phyloP scores from a whole-genome alignment of 2,888 invertebrate genomes.

The Lithosia quadra region DNA sequence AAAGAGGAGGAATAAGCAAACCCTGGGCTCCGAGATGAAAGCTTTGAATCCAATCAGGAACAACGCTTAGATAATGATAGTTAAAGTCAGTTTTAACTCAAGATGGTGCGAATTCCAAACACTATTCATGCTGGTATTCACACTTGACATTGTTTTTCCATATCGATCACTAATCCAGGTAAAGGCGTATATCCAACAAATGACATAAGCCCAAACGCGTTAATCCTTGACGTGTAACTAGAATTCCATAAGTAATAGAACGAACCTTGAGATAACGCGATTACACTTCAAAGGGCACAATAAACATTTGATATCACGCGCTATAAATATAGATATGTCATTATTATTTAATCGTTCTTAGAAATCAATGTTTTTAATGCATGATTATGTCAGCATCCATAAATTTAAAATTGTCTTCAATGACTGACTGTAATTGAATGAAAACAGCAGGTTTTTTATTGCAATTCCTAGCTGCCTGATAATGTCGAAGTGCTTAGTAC shows the following conservation, averaged over 20 bases:
- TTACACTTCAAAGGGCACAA: constrained; percentile 60
- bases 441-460: neutral
- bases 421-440: neutral
- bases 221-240: constrained; percentile 10
- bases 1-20: too few relatives aligned
- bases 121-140: too few relatives aligned
- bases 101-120: too few relatives aligned
- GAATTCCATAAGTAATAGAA: constrained; percentile 17
- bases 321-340: constrained; percentile 15
- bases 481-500: neutral
- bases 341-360: constrained; percentile 13
- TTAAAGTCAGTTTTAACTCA: too few relatives aligned
- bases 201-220: constrained; percentile 4
- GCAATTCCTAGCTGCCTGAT: neutral
- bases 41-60: too few relatives aligned
- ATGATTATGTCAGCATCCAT: constrained; percentile 12
- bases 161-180: constrained; percentile 10
- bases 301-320: constrained; percentile 62
- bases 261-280: constrained; percentile 59
- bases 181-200: constrained; percentile 7
- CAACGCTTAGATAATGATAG: too few relatives aligned
- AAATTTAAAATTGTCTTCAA: constrained; percentile 8
- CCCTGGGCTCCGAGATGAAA: too few relatives aligned
- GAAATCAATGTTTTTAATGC: constrained; percentile 13
- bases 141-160: neutral